Conservation (phyloP, 2,888 invertebrate genomes). For the Sphinx pinastri region DNA sequence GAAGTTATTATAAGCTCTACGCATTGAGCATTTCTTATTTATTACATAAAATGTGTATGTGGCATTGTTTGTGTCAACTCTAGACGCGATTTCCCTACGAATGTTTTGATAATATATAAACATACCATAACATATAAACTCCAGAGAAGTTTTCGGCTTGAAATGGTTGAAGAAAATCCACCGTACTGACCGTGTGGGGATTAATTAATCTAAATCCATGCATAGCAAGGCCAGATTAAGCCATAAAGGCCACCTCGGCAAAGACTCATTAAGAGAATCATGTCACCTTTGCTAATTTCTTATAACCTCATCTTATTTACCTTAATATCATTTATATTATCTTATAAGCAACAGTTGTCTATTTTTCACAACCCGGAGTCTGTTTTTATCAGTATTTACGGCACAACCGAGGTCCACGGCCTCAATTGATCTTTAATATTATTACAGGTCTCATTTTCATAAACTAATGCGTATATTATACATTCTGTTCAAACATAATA, state of each 20-base stretch:
- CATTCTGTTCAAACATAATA: background rate
- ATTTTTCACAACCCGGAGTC: background rate
- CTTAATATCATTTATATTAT: too few species aligned
- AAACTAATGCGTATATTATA: slow-evolving; percentile 4
- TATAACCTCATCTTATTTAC: background rate
- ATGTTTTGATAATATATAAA: background rate
- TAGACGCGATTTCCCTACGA: background rate
- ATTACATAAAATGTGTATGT: too few species aligned
- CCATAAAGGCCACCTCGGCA: background rate
- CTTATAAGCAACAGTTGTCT: background rate
- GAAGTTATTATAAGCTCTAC: too few species aligned
- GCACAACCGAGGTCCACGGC: background rate
- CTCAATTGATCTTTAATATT: background rate
- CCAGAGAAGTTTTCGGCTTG: background rate
- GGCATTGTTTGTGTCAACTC: too few species aligned
- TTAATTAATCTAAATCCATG: background rate
- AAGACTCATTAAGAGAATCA: background rate
- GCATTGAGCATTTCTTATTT: too few species aligned
- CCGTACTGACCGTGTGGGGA: background rate
- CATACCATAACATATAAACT: background rate
- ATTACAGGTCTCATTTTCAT: background rate
- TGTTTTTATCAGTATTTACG: background rate
- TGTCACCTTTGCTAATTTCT: background rate
- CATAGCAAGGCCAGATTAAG: background rate
- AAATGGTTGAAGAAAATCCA: background rate